phyloP scores from a whole-genome alignment of 2,888 invertebrate species.

The Nomada lathburiana region DNA sequence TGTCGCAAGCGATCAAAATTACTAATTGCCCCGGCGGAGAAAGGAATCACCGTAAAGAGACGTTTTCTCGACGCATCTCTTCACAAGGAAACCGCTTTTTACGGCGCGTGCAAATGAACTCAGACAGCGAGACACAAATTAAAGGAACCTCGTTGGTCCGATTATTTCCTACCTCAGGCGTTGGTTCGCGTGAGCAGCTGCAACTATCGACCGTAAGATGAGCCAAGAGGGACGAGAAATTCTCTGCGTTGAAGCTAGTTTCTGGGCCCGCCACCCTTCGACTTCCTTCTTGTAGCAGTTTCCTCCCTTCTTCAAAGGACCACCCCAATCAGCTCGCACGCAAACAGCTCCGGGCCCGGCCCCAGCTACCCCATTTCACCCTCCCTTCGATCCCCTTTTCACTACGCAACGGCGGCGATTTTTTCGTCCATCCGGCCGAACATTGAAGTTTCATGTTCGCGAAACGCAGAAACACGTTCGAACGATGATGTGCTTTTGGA shows the following conservation, averaged over 20 bases:
- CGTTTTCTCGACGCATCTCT: neutral
- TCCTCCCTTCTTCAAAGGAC: constrained; percentile 52
- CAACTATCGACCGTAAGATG: constrained; percentile 65
- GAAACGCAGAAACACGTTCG: no score
- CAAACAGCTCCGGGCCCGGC: constrained; percentile 43
- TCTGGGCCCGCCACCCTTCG: constrained; percentile 53
- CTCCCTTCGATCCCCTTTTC: neutral
- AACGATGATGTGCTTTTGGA: no score
- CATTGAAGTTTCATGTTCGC: neutral
- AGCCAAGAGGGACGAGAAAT: constrained; percentile 44
- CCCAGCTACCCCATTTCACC: constrained; percentile 11
- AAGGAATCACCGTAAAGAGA: constrained; percentile 2
- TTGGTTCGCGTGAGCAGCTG: constrained; percentile 49
- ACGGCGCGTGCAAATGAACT: neutral
- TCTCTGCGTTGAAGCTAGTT: constrained; percentile 46
- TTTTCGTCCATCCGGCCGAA: neutral
- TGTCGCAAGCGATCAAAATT: neutral
- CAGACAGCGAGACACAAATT: constrained; percentile 28
- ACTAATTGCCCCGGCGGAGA: neutral
- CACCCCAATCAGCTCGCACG: constrained; percentile 59
- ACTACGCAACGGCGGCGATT: neutral
- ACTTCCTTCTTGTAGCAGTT: constrained; percentile 45
- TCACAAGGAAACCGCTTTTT: neutral
- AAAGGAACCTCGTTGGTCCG: constrained; percentile 18
- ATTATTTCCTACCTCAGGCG: constrained; percentile 55